A percentile compares a stretch with the other conserved stretches of the same genome.
These are phyloP conservation scores for Isotomurus palustris DNA, from an alignment of 2,888 invertebrate genomes.

Conservation along the genomic window DNA sequence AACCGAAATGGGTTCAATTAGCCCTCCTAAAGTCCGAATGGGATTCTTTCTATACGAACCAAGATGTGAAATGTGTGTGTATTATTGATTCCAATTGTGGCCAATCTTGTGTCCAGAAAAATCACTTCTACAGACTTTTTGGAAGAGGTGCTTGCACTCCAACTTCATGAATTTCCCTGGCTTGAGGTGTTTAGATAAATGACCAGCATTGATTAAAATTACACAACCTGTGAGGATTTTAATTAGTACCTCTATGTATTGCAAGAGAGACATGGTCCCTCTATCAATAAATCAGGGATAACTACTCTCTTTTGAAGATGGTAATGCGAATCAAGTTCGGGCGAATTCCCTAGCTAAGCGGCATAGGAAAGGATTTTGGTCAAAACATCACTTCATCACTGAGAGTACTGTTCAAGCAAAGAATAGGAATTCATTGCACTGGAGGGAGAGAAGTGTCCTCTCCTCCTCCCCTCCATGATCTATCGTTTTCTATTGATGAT, in stretches of 20 bases:
- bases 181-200: too few relatives aligned
- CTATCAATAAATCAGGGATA: slow-evolving; percentile 1
- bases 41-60: too few relatives aligned
- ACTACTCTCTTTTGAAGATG: slow-evolving; percentile 2
- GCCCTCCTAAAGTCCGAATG: too few relatives aligned
- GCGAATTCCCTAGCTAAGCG: background rate
- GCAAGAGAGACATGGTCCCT: background rate
- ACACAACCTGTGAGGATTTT: too few relatives aligned
- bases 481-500: slow-evolving; percentile 7
- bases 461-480: slow-evolving; percentile 10
- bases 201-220: too few relatives aligned
- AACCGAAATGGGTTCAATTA: too few relatives aligned
- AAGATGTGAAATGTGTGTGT: too few relatives aligned
- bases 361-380: background rate
- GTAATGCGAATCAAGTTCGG: background rate
- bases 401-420: background rate
- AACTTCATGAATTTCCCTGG: too few relatives aligned
- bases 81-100: too few relatives aligned
- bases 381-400: background rate
- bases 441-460: background rate
- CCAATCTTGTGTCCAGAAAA: too few relatives aligned
- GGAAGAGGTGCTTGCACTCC: too few relatives aligned
- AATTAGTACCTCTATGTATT: slow-evolving; percentile 13
- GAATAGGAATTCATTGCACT: background rate
- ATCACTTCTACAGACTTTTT: too few relatives aligned